Conservation (phyloP, 1,140 invertebrate genomes). For the Amphibalanus amphitrite region DNA sequence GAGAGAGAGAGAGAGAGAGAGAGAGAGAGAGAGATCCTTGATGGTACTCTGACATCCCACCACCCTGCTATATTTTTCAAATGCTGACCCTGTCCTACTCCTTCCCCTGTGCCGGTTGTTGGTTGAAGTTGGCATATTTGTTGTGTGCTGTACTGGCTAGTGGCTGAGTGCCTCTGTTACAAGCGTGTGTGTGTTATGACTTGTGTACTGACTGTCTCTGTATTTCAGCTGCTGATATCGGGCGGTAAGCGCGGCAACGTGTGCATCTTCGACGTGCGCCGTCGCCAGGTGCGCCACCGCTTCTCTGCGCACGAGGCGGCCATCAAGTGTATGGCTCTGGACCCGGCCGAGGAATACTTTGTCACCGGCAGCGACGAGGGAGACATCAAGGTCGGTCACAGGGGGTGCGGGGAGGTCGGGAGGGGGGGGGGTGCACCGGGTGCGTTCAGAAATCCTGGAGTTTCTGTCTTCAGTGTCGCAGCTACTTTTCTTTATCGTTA, state of each 20-base stretch:
- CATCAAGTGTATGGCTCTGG: constrained; percentile 84
- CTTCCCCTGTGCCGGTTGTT: too few relatives aligned
- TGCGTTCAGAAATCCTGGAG: not conserved
- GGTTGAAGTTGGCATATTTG: too few relatives aligned
- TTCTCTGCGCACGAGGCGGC: constrained; percentile 70
- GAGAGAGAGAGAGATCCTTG: not conserved
- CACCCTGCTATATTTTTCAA: not conserved
- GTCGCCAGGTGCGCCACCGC: constrained; percentile 66
- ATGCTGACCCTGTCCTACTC: too few relatives aligned
- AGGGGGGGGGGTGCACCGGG: too few relatives aligned
- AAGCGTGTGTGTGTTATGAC: not conserved
- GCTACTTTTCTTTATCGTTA: too few relatives aligned
- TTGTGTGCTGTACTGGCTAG: too few relatives aligned
- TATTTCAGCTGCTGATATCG: constrained; percentile 50
- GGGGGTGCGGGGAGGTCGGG: too few relatives aligned
- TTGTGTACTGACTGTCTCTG: too few relatives aligned
- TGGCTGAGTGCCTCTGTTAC: too few relatives aligned
- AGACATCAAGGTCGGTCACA: constrained; percentile 72
- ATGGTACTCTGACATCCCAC: not conserved
- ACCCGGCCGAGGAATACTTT: constrained; percentile 90
- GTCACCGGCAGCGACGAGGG: constrained; percentile 93
- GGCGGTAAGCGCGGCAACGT: constrained; percentile 92
- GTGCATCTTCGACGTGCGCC: constrained; percentile 83
- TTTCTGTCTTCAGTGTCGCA: not conserved
- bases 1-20: too few relatives aligned